Base-by-base conservation (phyloP, 2,113 vertebrate genomes). In the Sapayoa aenigma region DNA sequence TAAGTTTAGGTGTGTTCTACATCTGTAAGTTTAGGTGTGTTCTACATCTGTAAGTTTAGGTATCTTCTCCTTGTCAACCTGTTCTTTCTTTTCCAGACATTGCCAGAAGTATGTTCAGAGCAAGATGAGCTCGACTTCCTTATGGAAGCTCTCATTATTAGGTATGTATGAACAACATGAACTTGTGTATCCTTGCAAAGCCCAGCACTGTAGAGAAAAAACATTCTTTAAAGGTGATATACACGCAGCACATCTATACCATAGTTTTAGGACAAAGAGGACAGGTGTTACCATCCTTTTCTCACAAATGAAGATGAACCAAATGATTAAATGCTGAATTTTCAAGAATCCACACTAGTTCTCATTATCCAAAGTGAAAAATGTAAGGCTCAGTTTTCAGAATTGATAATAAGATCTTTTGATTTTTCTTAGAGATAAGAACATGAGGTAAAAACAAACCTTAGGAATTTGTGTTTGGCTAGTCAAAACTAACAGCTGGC, bases 141-240 rank as follows among this genome's bases (percentile, higher is more conserved):
- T 78, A 99, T 99, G 99, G 99, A 99, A 97, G 99, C 99, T 74
- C 98, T 99, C 46, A 99, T 99, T 86, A 99, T 99, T 97, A 99
- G 99, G 99, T 99, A 92, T 91, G 90, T 89, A 91, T 62, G 23
- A 89, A 22, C 55, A 73, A 69, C 62, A 60, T 25, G 13, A 86
- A 42, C 17, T 72, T 87, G 8, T 68, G 9, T 27, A 60, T 46
- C 33, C 41, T 96, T 89, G 63, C 25, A 80, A 65, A 81, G 33
- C 47, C 42, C 50, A 81, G 31, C 14, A 53, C 46, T 86, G n/a
- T 24, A 17, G 77, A 62, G 37, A 42, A 68, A 31, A 94, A 82
- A 23, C 2, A 11, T 50, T 62, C 25, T 73, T 79, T 30, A 72
- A 58, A 65, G n/a, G 5, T 53, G 20, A 12, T 82, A 28, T 56